A percentile compares a stretch with the other conserved stretches of the same genome.
Conservation (phyloP, 2,113 vertebrate genomes). For the Amphilophus citrinellus region DNA sequence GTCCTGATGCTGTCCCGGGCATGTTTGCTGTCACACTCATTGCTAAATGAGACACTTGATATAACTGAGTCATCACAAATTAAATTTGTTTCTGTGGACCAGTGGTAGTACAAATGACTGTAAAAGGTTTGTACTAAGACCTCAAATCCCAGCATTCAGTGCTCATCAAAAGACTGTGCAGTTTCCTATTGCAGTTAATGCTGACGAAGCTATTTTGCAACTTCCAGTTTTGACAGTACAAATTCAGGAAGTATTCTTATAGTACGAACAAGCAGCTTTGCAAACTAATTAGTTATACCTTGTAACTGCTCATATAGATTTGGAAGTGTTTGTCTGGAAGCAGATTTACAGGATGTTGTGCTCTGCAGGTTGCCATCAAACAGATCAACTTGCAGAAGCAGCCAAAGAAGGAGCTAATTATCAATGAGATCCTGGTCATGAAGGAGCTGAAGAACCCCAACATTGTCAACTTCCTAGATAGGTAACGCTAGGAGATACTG, state of each 20-base stretch:
- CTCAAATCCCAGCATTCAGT: background rate
- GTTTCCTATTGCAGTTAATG: background rate
- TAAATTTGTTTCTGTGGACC: background rate
- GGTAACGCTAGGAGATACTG: conserved; percentile 78
- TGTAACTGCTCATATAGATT: background rate
- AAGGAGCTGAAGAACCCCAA: conserved; percentile 98
- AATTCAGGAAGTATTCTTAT: background rate
- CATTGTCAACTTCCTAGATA: conserved; percentile 98
- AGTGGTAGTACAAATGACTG: background rate
- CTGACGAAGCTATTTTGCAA: background rate
- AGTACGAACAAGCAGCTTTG: background rate
- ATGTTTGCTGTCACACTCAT: background rate
- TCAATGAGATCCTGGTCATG: conserved; percentile 99
- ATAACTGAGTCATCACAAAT: background rate
- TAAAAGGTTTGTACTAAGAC: background rate
- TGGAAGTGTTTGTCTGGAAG: background rate
- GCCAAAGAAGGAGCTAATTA: conserved; percentile 98
- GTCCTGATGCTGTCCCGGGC: background rate
- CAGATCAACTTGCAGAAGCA: conserved; percentile 99
- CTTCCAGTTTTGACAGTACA: background rate
- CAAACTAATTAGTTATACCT: background rate
- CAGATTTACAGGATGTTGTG: conserved; percentile 14
- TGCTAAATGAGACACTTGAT: background rate
- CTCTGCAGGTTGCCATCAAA: conserved; percentile 94
- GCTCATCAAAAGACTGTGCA: background rate